Evolutionary conservation across 2,797 vertebrate species (phyloP), one percentile per base, ranked within the genome.

Genomic region (Linurgus olivaceus): DNA sequence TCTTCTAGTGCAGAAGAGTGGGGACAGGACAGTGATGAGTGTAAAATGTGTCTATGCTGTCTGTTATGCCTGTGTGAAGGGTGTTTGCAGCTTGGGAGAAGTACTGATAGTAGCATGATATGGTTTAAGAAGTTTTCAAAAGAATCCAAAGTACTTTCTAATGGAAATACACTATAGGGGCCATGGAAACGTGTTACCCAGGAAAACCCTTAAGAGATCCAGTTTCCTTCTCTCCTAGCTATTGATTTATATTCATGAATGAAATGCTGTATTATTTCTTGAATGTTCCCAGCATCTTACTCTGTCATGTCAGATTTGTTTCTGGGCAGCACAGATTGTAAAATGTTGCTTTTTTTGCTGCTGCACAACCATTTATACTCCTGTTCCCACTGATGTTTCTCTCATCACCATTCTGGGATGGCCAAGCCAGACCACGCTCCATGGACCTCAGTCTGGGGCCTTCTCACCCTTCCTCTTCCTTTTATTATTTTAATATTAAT

Each of bases 11-110:
- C 17, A 47, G 50, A 88, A 29, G n/a, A 63, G 14, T 15, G 29
- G 29, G 29, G 35, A 35, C 23, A 52, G 33, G 48, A 31, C 13
- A 70, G 24, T 7, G 18, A 8, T 24, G 37, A 74, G 23, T 6
- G 4, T 54, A 29, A 63, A 85, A 82, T 7, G 0, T 12, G 2
- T 37, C 4, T 0, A 0, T 45, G 23, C 33, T 50, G 2, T 33
- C 72, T 45, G 28, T 3, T 61, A 1, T 47, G 11, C 10, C 7
- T 14, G 14, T 13, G 7, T 31, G 17, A 28, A 29, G 10, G 35
- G 24, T 24, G 51, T 38, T 20, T 73, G 24, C 18, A 26, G 5
- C 47, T 82, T 59, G 33, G 57, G 23, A 45, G 51, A 73, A 73
- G 4, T 13, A 81, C 11, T 51, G 19, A 18, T 28, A 59, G 17